These are phyloP conservation scores for Harmothoe impar DNA, from an alignment of 2,888 invertebrate species.

Conservation along the genomic window DNA sequence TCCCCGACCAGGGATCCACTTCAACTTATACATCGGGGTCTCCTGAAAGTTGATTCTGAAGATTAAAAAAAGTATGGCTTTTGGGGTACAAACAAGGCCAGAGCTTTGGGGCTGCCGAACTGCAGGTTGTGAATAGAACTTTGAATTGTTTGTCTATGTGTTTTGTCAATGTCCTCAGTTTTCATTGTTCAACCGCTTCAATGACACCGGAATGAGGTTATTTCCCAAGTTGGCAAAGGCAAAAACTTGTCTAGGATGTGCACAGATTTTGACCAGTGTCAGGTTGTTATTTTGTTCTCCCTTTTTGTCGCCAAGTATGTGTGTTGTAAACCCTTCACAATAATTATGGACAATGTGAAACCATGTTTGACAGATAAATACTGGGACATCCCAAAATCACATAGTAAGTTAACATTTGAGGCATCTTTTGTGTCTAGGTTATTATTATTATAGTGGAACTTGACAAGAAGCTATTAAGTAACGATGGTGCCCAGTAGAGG, in stretches of 20 bases:
- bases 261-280: background rate
- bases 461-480: background rate
- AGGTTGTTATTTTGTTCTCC: background rate
- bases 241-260: background rate
- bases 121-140: constrained; percentile 40
- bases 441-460: background rate
- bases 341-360: no score
- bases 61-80: background rate
- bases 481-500: background rate
- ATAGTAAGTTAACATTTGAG: background rate
- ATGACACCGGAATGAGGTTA: background rate
- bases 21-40: no score
- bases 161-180: constrained; percentile 27
- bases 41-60: background rate
- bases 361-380: no score
- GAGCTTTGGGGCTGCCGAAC: constrained; percentile 41
- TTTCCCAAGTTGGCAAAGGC: background rate
- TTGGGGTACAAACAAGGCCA: background rate
- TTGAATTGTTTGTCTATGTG: constrained; percentile 16
- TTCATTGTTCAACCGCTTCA: constrained; percentile 21
- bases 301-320: background rate
- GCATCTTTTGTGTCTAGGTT: background rate
- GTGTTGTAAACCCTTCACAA: background rate
- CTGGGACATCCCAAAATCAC: no score
- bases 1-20: no score